Base-by-base conservation (phyloP, 2,888 invertebrate species). In the Dilophus febrilis region DNA sequence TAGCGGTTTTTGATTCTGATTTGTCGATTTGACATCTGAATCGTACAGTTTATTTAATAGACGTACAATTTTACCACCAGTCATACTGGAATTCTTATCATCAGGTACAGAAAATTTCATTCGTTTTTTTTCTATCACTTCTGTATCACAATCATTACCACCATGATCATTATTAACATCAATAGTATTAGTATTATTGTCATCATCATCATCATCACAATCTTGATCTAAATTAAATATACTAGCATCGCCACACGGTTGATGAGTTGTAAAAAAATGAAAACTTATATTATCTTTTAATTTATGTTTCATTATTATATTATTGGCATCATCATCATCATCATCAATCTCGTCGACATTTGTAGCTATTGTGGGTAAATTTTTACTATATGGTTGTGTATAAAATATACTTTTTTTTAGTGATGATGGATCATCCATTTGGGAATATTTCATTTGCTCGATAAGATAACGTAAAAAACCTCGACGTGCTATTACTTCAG, bases 171-270 rank as follows among this genome's bases (percentile, higher is more conserved):
- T 48, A n/a, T n/a, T n/a, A n/a, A n/a, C n/a, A n/a, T n/a, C n/a
- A n/a, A n/a, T n/a, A n/a, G n/a, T n/a, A n/a, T n/a, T n/a, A n/a
- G n/a, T n/a, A 22, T 22, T 22, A 36, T 51, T 28, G 10, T 14
- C 3, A 22, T 37, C 16, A 16, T 3, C 50, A 12, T 53, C 46
- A 44, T 42, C 34, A 43, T 31, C n/a, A 36, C 41, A 35, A 28
- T 45, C 26, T 29, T n/a, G 32, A n/a, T 45, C 46, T n/a, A 47
- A 50, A 37, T 47, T 49, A 54, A 83, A 72, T 49, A 94, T 92
- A 14, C 88, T 81, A 12, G 88, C 88, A 70, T 94, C 94, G 0
- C 94, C 94, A 64, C 94, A 94, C 14, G 92, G 94, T 30, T 81
- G 71, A 55, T 87, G 84, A 37, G 86, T 87, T 26, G 83, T 77